These are phyloP conservation scores for Sipha flava DNA, from an alignment of 1,140 invertebrate species.

Conservation along the genomic window DNA sequence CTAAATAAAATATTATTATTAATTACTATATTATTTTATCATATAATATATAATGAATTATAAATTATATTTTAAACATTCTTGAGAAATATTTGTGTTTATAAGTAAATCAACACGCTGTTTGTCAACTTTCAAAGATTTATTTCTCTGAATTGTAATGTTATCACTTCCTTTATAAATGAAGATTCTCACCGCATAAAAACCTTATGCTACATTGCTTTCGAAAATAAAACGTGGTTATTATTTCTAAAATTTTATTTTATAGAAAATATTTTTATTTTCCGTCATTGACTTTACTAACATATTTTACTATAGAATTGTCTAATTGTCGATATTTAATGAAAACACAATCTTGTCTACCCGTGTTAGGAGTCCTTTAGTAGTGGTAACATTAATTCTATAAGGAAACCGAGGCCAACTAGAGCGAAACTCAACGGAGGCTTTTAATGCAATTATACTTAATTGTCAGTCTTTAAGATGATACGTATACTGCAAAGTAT, in stretches of 20 bases:
- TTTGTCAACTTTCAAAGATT: not conserved
- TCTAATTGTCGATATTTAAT: not conserved
- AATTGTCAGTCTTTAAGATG: conserved; percentile 14
- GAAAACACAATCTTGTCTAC: not conserved
- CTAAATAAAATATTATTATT: too few species aligned
- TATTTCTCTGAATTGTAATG: not conserved
- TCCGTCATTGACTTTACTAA: not conserved
- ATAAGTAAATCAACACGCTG: too few species aligned
- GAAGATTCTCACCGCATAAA: not conserved
- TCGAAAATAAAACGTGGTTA: conserved; percentile 6
- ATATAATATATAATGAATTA: too few species aligned
- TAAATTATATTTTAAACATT: too few species aligned
- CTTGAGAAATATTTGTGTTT: too few species aligned
- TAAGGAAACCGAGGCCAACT: conserved; percentile 28
- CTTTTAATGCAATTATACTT: not conserved
- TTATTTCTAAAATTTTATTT: not conserved
- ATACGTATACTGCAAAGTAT: conserved; percentile 2
- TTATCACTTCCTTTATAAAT: not conserved
- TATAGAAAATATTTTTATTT: not conserved
- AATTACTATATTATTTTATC: too few species aligned
- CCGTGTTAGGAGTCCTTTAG: not conserved
- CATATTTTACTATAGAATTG: not conserved
- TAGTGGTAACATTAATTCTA: not conserved
- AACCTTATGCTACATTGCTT: not conserved
- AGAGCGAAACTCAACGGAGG: conserved; percentile 6